Evolutionary conservation across 2,113 vertebrate genomes (phyloP).

Genomic region (Spizaetus ornatus): DNA sequence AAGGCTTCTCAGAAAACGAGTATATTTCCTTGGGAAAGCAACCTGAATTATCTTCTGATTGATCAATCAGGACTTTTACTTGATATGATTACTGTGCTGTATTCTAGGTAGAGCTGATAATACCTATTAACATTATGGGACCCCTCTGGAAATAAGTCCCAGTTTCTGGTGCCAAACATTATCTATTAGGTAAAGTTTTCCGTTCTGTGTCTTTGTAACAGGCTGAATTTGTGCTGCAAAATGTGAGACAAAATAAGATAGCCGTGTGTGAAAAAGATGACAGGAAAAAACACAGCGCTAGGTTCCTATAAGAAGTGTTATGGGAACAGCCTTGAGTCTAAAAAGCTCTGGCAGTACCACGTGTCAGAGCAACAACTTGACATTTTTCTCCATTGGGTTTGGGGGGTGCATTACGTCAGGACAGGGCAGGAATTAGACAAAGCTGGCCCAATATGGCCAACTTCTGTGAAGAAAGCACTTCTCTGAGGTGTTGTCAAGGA

Average conservation of each 20-base stretch:
- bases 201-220: not conserved
- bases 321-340: not conserved
- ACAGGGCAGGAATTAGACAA: not conserved
- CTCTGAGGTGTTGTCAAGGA: not conserved
- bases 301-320: not conserved
- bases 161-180: not conserved
- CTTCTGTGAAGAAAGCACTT: not conserved
- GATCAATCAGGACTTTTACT: not conserved
- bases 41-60: not conserved
- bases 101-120: not conserved
- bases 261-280: not conserved
- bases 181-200: not conserved
- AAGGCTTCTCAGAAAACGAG: not conserved
- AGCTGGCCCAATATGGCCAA: not conserved
- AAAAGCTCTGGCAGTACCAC: not conserved
- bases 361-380: not conserved
- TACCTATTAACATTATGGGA: not conserved
- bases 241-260: not conserved
- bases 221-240: not conserved
- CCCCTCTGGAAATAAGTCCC: not conserved
- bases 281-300: rapidly evolving
- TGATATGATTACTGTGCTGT: not conserved
- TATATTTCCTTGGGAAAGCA: not conserved
- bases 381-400: not conserved
- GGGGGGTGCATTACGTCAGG: not conserved